A percentile compares a stretch with the other conserved stretches of the same genome.
Evolutionary conservation across 2,113 vertebrate genomes (phyloP).

Genomic region (Peucedramus taeniatus): DNA sequence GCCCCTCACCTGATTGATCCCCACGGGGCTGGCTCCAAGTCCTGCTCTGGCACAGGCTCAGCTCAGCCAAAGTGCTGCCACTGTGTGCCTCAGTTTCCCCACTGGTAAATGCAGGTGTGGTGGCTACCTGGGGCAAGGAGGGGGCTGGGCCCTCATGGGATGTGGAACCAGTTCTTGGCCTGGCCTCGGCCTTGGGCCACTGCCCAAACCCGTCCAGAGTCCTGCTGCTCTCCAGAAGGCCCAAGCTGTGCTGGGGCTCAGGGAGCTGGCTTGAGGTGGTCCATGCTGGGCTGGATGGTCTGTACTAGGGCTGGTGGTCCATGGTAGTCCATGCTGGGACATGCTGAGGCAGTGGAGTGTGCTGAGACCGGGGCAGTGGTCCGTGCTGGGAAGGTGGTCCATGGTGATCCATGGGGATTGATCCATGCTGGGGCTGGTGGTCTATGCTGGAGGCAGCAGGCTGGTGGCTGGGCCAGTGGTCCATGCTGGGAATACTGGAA

Average conservation of each 20-base stretch:
- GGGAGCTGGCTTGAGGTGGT: background rate
- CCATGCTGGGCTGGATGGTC: background rate
- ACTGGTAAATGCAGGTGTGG: fast-evolving
- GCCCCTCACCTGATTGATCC: too few species aligned
- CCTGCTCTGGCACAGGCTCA: fast-evolving
- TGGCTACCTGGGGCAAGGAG: background rate
- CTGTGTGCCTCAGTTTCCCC: background rate
- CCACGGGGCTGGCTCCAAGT: fast-evolving
- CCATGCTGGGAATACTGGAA: too few species aligned
- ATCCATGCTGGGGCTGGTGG: too few species aligned
- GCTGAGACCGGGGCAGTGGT: background rate
- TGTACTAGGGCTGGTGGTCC: background rate
- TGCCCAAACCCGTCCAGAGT: too few species aligned
- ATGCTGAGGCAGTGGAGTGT: too few species aligned
- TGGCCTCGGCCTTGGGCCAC: fast-evolving
- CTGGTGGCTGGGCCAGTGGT: too few species aligned
- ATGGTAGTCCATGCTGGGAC: too few species aligned
- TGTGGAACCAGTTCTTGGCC: background rate
- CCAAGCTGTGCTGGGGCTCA: background rate
- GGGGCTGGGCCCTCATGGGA: background rate
- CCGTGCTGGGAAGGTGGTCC: background rate
- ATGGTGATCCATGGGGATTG: too few species aligned
- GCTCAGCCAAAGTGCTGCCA: background rate
- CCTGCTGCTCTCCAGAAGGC: background rate
- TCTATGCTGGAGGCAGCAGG: too few species aligned